Evolutionary conservation across 2,797 vertebrate species (phyloP).

Genomic region (Pogonophryne albipinna): DNA sequence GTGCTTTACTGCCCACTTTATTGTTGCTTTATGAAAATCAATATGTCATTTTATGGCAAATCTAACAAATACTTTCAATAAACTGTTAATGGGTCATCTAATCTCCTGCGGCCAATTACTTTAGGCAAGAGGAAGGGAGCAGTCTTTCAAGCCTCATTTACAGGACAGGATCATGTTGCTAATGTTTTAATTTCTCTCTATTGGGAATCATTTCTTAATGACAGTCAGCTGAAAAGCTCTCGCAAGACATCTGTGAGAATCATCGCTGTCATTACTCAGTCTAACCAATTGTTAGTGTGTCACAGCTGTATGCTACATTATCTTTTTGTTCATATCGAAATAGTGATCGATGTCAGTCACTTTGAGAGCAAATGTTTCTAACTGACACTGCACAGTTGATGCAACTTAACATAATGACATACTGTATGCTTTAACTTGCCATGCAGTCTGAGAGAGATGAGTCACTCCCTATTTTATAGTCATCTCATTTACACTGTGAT

Average conservation of each 20-base stretch:
- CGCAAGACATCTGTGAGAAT: conserved; percentile 39
- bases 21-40: conserved; percentile 74
- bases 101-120: conserved; percentile 64
- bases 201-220: conserved; percentile 50
- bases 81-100: conserved; percentile 61
- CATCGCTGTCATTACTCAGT: conserved; percentile 33
- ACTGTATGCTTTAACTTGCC: not conserved
- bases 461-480: conserved; percentile 32
- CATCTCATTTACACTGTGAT: conserved; percentile 47
- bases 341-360: conserved; percentile 30
- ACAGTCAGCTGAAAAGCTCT: conserved; percentile 40
- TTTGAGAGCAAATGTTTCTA: conserved; percentile 21
- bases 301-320: conserved; percentile 21
- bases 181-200: conserved; percentile 60
- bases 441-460: conserved; percentile 26
- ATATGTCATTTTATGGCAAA: conserved; percentile 71
- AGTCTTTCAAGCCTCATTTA: conserved; percentile 69
- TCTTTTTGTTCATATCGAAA: conserved; percentile 27
- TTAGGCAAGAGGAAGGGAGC: conserved; percentile 51
- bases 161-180: conserved; percentile 40
- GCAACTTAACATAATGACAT: conserved; percentile 26
- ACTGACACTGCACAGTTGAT: conserved; percentile 12
- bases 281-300: conserved; percentile 27
- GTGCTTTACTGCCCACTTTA: conserved; percentile 64
- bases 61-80: conserved; percentile 69